Evolutionary conservation across 30 jellyfish, hydroid and myxozoan genomes (phyloP).

Genomic region (Euphysa ruthae): DNA sequence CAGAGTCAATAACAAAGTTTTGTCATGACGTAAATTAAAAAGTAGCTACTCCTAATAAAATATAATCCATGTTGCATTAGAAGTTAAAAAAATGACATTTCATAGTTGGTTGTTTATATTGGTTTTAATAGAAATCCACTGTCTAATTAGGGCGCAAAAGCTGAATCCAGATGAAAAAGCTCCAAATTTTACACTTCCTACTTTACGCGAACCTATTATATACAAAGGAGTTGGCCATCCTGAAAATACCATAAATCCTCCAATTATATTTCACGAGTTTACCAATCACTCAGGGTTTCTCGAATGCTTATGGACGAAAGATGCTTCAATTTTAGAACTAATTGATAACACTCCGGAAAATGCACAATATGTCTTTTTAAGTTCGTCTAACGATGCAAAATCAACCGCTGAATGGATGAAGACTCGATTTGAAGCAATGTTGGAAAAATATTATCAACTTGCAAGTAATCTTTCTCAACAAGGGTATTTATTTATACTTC

Average conservation of each 20-base stretch:
- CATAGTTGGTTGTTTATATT: too few relatives aligned
- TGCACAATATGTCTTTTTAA: constrained; percentile 73
- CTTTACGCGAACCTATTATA: constrained; percentile 63
- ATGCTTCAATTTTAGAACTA: constrained; percentile 56
- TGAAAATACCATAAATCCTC: constrained; percentile 65
- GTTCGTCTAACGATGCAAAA: constrained; percentile 62
- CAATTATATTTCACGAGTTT: constrained; percentile 86
- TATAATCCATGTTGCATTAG: too few relatives aligned
- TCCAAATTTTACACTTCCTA: constrained; percentile 74
- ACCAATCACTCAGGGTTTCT: constrained; percentile 78
- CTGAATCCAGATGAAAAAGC: constrained; percentile 83
- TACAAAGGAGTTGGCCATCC: constrained; percentile 59
- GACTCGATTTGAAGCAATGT: constrained; percentile 46
- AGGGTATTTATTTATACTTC: too few relatives aligned
- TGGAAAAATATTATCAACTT: constrained; percentile 39
- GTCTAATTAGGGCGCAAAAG: too few relatives aligned
- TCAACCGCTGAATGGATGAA: constrained; percentile 89
- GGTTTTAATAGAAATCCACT: too few relatives aligned
- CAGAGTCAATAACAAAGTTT: too few relatives aligned
- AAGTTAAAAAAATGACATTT: too few relatives aligned
- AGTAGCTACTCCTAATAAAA: too few relatives aligned
- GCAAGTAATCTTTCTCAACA: constrained; percentile 13
- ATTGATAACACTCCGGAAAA: constrained; percentile 75
- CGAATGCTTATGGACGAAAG: constrained; percentile 88
- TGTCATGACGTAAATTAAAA: too few relatives aligned